Base-by-base conservation (phyloP, 2,888 invertebrate genomes). In the Anorthoa munda region DNA sequence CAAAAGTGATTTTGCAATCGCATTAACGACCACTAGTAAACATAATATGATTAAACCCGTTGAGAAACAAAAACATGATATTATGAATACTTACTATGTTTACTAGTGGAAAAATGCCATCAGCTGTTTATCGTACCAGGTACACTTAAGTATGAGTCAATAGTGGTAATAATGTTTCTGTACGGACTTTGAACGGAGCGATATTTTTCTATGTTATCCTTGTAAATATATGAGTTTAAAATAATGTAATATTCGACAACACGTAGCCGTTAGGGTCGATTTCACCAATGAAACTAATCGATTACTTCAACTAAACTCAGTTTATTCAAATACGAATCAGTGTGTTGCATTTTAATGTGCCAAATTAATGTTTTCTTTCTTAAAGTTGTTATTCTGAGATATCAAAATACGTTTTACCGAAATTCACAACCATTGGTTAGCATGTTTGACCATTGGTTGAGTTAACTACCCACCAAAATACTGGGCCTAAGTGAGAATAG, bases 101-200 rank as follows among this genome's bases (percentile, higher is more conserved):
- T 63, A 76, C 82, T 13, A 66, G 77, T 77, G 66, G 66, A 70
- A 79, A 69, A 67, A 79, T 67, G 77, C 48, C 46, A 51, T 76
- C 85, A 85, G 83, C 85, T 85, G 79, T 67, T 81, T 72, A 74
- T 69, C 73, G 73, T 72, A 64, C 46, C 60, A 39, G 70, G 70
- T 60, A 66, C 45, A 61, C 61, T 46, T 56, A 46, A 7, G 66
- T 50, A 70, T 85, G 83, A 83, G 63, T 85, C 83, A 85, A 23
- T 50, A 12, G 59, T 59, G 51, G 60, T 72, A 72, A 85, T 67
- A 59, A 64, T 31, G 50, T 59, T 68, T 66, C 21, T 53, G 46
- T 53, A 55, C 50, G 55, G 70, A 82, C 66, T 82, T 79, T 66
- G 69, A 55, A 17, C 77, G n/a, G 18, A 39, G 2, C 17, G 13